Conservation (phyloP, 1,140 invertebrate genomes). For the Drosophila funebris region DNA sequence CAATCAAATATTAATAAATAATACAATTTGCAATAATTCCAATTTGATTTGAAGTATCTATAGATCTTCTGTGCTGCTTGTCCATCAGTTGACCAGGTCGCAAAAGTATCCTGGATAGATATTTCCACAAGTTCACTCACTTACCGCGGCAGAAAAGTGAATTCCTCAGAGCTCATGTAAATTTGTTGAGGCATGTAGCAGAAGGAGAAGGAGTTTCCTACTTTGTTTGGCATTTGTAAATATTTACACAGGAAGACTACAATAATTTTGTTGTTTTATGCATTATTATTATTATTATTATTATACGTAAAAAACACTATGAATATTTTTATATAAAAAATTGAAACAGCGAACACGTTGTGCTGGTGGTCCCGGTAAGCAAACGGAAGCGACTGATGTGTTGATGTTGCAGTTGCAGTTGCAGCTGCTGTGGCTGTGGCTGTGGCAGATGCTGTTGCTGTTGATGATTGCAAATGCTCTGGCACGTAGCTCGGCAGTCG, state of each 20-base stretch:
- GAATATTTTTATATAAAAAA: constrained; percentile 15
- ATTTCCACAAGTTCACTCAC: constrained; percentile 8
- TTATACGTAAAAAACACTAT: not conserved
- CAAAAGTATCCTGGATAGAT: not conserved
- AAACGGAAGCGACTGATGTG: constrained; percentile 67
- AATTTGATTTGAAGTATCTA: no score
- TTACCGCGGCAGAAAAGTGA: constrained; percentile 70
- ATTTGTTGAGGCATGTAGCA: constrained; percentile 20
- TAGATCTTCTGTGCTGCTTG: no score
- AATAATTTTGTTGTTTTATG: not conserved
- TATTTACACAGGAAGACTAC: not conserved
- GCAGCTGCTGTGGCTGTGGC: constrained; percentile 2
- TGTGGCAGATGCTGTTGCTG: not conserved
- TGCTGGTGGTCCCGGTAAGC: constrained; percentile 27
- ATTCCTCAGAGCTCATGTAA: constrained; percentile 70
- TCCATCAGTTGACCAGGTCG: no score
- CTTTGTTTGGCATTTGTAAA: not conserved
- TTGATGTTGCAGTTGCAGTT: constrained; percentile 26
- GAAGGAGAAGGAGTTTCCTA: not conserved
- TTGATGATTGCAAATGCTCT: constrained; percentile 51
- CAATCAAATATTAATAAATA: not conserved
- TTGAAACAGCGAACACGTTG: constrained; percentile 48
- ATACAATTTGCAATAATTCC: not conserved
- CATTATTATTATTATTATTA: no score
- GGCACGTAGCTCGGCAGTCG: constrained; percentile 32